Conservation (phyloP, 2,888 invertebrate genomes). For the Cryptocephalus moraei region DNA sequence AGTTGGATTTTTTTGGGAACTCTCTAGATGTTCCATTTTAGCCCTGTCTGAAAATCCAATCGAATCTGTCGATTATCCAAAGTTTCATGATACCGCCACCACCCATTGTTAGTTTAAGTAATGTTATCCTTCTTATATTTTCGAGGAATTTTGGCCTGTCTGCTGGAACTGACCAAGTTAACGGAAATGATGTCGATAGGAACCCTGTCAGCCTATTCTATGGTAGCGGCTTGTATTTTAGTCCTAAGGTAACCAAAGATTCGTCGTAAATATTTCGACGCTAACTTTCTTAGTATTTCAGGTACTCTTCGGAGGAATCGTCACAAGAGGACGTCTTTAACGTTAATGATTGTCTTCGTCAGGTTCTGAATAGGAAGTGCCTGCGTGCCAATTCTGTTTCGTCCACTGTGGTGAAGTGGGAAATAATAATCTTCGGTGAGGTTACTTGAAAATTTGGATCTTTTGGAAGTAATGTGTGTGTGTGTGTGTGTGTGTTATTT, state of each 20-base stretch:
- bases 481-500: neutral
- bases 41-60: too few relatives aligned
- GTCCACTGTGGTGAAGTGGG: too few relatives aligned
- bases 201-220: constrained; percentile 76
- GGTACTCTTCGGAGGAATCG: too few relatives aligned
- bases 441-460: neutral
- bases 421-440: too few relatives aligned
- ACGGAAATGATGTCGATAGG: constrained; percentile 90
- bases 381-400: too few relatives aligned
- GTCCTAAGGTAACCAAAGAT: constrained; percentile 54
- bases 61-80: too few relatives aligned
- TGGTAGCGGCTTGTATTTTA: constrained; percentile 80
- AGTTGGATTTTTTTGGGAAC: too few relatives aligned
- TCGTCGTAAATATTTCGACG: too few relatives aligned
- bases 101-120: neutral
- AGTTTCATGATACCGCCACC: neutral
- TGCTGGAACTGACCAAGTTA: constrained; percentile 73
- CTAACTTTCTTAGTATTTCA: too few relatives aligned
- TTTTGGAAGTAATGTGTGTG: neutral
- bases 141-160: constrained; percentile 65
- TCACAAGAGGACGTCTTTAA: too few relatives aligned
- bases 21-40: neutral
- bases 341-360: too few relatives aligned
- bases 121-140: constrained; percentile 17
- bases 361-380: too few relatives aligned